A percentile compares a stretch with the other conserved stretches of the same genome.
Conservation (phyloP, 2,113 vertebrate genomes). For the Oplegnathus fasciatus region DNA sequence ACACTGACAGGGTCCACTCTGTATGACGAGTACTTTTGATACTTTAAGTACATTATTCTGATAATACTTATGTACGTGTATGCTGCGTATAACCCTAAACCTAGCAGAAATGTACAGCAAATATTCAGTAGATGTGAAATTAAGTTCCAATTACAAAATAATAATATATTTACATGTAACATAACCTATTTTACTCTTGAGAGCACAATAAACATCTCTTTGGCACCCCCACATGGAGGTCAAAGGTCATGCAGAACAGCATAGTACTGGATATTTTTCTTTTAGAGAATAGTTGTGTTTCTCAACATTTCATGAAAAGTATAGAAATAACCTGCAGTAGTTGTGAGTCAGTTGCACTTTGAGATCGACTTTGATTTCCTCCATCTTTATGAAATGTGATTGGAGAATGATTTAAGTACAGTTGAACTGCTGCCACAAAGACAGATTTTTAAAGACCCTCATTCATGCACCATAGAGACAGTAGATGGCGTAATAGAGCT, state of each 20-base stretch:
- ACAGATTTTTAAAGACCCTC: background rate
- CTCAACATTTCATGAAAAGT: background rate
- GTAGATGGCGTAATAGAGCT: constrained; percentile 47
- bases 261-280: background rate
- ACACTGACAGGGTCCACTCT: too few relatives aligned
- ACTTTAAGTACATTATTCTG: too few relatives aligned
- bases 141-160: too few relatives aligned
- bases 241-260: background rate
- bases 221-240: background rate
- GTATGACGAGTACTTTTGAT: too few relatives aligned
- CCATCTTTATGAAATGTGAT: background rate
- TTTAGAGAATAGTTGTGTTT: background rate
- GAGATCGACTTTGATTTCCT: background rate
- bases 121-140: too few relatives aligned
- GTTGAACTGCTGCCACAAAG: background rate
- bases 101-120: too few relatives aligned
- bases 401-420: background rate
- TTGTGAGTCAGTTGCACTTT: background rate
- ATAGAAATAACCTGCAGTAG: background rate
- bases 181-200: too few relatives aligned
- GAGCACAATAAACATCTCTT: background rate
- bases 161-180: too few relatives aligned
- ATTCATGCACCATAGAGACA: background rate
- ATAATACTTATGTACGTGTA: too few relatives aligned
- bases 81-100: background rate